Conservation (phyloP, 2,113 vertebrate genomes). For the Macheiramphus alcinus region DNA sequence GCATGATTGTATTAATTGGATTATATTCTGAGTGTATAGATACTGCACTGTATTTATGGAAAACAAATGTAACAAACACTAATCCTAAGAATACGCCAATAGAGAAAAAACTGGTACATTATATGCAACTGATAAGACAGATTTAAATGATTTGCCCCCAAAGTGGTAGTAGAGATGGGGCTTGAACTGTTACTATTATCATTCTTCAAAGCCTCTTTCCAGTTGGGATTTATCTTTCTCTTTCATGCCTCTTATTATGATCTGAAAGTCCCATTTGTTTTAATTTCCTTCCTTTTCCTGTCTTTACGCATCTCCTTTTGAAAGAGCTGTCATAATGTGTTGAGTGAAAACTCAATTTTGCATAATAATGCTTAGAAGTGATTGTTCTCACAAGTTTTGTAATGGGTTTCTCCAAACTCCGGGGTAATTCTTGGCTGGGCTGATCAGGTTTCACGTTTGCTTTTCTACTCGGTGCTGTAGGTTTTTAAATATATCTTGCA, state of each 20-base stretch:
- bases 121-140: neutral
- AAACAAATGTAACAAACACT: neutral
- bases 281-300: neutral
- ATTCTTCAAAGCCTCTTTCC: neutral
- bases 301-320: neutral
- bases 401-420: neutral
- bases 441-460: neutral
- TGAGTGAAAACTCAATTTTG: neutral
- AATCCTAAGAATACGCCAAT: neutral
- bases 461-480: neutral
- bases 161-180: neutral
- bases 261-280: neutral
- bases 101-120: neutral
- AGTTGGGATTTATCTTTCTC: neutral
- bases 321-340: neutral
- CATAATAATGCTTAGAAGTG: neutral
- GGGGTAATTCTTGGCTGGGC: neutral
- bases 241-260: neutral
- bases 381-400: neutral
- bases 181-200: neutral
- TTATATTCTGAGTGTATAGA: neutral
- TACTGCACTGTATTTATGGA: neutral
- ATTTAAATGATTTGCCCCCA: neutral
- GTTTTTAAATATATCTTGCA: neutral
- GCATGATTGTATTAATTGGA: slow-evolving; percentile 10